A percentile compares a stretch with the other conserved stretches of the same genome.
phyloP scores from a whole-genome alignment of 2,113 vertebrate species.

The Erinaceus europaeus region DNA sequence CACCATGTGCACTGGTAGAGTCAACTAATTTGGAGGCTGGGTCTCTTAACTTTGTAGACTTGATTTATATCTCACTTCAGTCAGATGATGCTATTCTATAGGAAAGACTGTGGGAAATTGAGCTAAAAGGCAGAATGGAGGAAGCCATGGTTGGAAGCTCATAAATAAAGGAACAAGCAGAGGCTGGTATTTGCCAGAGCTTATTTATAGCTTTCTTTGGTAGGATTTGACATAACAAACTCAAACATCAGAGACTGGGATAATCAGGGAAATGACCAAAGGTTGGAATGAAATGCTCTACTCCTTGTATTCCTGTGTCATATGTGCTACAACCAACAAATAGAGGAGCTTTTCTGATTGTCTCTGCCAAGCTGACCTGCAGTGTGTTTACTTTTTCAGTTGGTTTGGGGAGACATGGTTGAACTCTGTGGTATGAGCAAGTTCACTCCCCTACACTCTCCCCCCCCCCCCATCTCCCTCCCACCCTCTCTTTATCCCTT shows the following conservation, averaged over 20 bases:
- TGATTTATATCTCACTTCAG: neutral
- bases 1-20: rapidly evolving
- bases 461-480: no score
- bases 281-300: neutral
- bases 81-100: neutral
- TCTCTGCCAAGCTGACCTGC: conserved; percentile 78
- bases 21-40: neutral
- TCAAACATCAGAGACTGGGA: conserved; percentile 36
- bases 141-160: neutral
- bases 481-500: no score
- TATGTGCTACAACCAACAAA: conserved; percentile 53
- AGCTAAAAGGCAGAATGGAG: neutral
- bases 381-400: conserved; percentile 80
- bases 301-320: conserved; percentile 39
- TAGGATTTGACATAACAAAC: conserved; percentile 1
- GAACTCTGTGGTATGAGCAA: conserved; percentile 74
- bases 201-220: conserved; percentile 1
- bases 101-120: neutral
- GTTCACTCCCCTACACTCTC: conserved; percentile 65
- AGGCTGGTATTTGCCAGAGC: conserved; percentile 16
- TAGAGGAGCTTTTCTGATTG: conserved; percentile 69
- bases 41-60: neutral
- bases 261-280: conserved; percentile 39
- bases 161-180: conserved; percentile 36
- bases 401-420: conserved; percentile 68